phyloP scores from a whole-genome alignment of 2,888 invertebrate species.

The Fragum whitleyi region DNA sequence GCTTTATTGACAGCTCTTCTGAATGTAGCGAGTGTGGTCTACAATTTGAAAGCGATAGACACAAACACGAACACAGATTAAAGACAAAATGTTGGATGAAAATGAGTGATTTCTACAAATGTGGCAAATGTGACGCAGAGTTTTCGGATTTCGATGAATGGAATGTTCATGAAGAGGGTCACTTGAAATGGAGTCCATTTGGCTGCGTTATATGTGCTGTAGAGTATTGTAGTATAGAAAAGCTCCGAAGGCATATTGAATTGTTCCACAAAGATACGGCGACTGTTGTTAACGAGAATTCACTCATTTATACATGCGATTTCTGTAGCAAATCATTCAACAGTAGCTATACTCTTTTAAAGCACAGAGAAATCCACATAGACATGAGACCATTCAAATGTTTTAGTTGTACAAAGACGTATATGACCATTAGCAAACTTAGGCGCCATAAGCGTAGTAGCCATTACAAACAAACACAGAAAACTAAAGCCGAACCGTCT shows the following conservation, averaged over 20 bases:
- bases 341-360: neutral
- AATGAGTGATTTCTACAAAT: neutral
- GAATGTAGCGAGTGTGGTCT: no score
- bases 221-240: neutral
- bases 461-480: neutral
- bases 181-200: neutral
- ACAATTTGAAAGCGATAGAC: no score
- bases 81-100: neutral
- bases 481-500: neutral
- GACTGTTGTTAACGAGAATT: neutral
- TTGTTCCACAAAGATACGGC: neutral
- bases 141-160: neutral
- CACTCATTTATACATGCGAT: neutral
- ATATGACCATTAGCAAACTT: neutral
- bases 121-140: neutral
- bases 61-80: no score
- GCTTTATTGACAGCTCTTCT: no score
- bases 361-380: neutral
- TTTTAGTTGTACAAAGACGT: neutral
- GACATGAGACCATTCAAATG: neutral
- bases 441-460: neutral
- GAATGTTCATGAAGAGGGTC: neutral
- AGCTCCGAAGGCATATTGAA: neutral
- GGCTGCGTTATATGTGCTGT: neutral
- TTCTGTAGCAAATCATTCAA: neutral